Conservation (phyloP, 35 echinoderm and acorn worm genomes). For the Hemicentrotus pulcherrimus region DNA sequence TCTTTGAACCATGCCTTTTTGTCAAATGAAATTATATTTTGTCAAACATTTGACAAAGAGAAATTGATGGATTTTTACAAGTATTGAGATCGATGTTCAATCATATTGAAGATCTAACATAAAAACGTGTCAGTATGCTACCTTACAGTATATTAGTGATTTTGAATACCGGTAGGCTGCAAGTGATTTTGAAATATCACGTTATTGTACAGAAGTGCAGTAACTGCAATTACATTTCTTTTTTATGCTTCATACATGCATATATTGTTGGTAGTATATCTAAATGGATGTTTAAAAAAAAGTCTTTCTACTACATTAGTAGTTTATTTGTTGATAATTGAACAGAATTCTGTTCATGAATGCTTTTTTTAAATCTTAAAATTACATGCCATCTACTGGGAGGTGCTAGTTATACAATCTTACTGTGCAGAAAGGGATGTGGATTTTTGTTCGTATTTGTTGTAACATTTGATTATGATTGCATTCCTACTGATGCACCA, state of each 20-base stretch:
- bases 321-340: background rate
- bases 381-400: background rate
- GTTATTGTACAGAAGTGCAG: background rate
- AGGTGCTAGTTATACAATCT: background rate
- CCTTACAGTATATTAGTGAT: background rate
- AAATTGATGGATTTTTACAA: background rate
- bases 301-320: background rate
- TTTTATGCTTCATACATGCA: background rate
- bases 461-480: conserved; percentile 9
- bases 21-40: background rate
- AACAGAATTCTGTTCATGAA: background rate
- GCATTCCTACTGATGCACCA: conserved; percentile 28
- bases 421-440: background rate
- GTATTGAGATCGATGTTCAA: background rate
- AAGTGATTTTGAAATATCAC: background rate
- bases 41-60: background rate
- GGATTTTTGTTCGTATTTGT: background rate
- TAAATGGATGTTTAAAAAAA: background rate
- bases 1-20: background rate
- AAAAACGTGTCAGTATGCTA: background rate
- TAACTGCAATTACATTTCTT: too few relatives aligned
- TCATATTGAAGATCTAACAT: background rate
- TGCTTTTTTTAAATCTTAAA: background rate
- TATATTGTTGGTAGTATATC: background rate
- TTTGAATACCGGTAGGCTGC: background rate